Percentiles rank a stretch among this genome's conserved stretches.
Evolutionary conservation across 2,113 vertebrate species (phyloP).

Genomic region (Chamaetylas fuelleborni): DNA sequence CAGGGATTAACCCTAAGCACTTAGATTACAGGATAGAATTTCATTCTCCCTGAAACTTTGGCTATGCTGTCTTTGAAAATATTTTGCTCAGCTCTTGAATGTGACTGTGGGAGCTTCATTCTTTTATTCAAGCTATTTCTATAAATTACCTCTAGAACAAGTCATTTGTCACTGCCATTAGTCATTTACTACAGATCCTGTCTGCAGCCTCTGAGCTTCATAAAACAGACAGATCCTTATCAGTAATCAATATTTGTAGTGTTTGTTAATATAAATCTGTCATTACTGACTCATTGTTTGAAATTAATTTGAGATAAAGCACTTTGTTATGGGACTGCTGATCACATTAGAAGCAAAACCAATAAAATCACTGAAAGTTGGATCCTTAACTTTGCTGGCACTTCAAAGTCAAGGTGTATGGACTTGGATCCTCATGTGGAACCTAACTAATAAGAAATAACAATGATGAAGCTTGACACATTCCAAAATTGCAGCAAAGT

Average conservation of each 20-base stretch:
- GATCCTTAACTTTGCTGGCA: not conserved
- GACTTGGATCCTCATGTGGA: not conserved
- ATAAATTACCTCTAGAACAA: not conserved
- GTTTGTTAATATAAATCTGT: conserved; percentile 42
- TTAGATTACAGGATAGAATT: not conserved
- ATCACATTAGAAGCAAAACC: not conserved
- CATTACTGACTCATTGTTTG: not conserved
- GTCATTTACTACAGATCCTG: not conserved
- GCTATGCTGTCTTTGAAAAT: not conserved
- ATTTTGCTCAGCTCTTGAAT: not conserved
- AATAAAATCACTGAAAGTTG: not conserved
- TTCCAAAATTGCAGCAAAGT: not conserved
- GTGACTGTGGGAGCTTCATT: not conserved
- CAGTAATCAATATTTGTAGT: conserved; percentile 42
- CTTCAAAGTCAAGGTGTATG: not conserved
- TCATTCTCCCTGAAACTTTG: not conserved
- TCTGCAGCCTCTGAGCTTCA: not conserved
- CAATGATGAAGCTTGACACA: not conserved
- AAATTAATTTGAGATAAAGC: conserved; percentile 9
- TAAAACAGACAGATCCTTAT: conserved; percentile 4
- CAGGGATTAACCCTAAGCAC: not conserved
- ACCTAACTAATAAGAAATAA: not conserved
- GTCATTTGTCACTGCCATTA: not conserved
- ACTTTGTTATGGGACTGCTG: not conserved
- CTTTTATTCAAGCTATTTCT: not conserved